Percentiles rank a stretch among this genome's conserved stretches.
phyloP scores from a whole-genome alignment of 2,113 vertebrate genomes.

The Microtus pennsylvanicus region DNA sequence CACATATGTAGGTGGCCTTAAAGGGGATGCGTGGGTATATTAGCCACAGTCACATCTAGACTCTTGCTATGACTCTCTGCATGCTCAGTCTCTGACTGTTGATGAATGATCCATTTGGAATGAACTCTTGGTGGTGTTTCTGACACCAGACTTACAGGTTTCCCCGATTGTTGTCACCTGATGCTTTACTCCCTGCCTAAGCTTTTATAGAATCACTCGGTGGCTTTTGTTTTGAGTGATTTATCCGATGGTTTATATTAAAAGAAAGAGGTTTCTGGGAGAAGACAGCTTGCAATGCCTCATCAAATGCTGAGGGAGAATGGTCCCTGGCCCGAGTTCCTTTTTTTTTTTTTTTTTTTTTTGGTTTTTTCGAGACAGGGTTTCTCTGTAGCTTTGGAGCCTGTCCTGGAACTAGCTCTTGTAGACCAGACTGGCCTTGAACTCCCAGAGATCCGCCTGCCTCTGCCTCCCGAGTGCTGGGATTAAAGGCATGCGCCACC shows the following conservation, averaged over 20 bases:
- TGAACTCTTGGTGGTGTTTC: conserved; percentile 33
- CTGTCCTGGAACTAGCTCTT: too few species aligned
- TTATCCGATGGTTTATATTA: conserved; percentile 42
- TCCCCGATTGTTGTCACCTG: too few species aligned
- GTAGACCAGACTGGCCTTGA: too few species aligned
- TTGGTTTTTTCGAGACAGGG: too few species aligned
- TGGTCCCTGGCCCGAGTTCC: not conserved
- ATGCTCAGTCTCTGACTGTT: conserved; percentile 33
- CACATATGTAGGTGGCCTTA: not conserved
- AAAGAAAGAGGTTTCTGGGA: not conserved
- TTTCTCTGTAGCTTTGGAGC: too few species aligned
- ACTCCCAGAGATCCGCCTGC: too few species aligned
- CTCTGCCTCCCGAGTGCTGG: too few species aligned
- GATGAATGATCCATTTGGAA: conserved; percentile 6
- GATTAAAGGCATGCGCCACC: too few species aligned
- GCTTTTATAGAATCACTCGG: not conserved
- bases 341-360: not conserved
- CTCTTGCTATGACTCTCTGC: conserved; percentile 29
- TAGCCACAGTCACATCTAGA: not conserved
- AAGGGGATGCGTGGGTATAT: conserved; percentile 7
- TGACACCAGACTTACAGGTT: not conserved
- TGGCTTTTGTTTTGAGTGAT: conserved; percentile 19
- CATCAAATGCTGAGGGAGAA: not conserved
- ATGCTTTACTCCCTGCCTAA: not conserved
- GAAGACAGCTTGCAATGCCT: not conserved